Conservation (phyloP, 2,797 vertebrate species). For the Passerculus sandwichensis region DNA sequence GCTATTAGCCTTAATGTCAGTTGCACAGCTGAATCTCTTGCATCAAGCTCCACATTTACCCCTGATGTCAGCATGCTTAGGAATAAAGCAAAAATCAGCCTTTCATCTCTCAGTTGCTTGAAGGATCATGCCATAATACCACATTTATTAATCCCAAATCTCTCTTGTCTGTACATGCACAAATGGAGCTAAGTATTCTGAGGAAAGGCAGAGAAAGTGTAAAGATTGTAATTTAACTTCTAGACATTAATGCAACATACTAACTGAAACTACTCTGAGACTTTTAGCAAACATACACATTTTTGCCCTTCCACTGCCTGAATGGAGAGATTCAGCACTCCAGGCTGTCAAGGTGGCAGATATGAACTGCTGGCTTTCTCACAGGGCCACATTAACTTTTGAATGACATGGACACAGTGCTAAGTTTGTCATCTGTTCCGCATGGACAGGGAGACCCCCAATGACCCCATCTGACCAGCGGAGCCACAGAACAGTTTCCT, state of each 20-base stretch:
- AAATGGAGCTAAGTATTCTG: neutral
- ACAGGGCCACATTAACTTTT: neutral
- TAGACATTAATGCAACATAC: neutral
- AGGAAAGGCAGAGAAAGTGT: neutral
- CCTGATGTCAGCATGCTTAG: conserved; percentile 9
- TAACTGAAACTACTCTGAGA: neutral
- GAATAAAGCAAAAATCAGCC: conserved; percentile 27
- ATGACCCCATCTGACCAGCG: neutral
- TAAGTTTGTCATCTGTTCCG: neutral
- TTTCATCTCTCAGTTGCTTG: conserved; percentile 30
- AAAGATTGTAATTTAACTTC: neutral
- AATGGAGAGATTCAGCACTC: neutral
- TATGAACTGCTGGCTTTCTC: neutral
- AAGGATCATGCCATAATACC: conserved; percentile 41
- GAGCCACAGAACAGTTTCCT: neutral
- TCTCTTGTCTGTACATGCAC: neutral
- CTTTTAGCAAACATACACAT: neutral
- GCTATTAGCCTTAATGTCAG: conserved; percentile 19
- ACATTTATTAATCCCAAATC: conserved; percentile 45
- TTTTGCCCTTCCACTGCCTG: neutral
- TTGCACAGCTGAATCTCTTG: conserved; percentile 5
- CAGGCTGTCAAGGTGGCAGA: neutral
- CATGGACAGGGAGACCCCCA: fast-evolving
- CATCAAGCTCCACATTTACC: conserved; percentile 16
- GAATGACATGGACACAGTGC: neutral